Evolutionary conservation across 2,888 invertebrate species (phyloP).

Genomic region (Anticlea derivata): DNA sequence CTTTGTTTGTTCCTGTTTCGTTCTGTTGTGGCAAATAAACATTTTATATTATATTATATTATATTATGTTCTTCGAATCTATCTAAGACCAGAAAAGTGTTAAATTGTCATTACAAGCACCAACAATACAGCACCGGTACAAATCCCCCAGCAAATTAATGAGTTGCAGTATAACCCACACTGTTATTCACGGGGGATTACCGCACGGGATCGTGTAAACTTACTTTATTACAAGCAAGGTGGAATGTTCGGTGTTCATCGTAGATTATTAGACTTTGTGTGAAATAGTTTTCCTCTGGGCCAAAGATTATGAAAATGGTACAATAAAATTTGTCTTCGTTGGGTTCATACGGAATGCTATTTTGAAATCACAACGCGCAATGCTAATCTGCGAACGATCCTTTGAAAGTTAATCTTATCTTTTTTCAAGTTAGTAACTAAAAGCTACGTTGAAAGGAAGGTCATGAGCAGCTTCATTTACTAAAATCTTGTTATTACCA

Average conservation of each 20-base stretch:
- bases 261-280: conserved; percentile 30
- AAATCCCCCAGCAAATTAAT: conserved; percentile 61
- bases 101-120: conserved; percentile 7
- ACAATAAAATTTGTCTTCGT: too few relatives aligned
- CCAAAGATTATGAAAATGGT: conserved; percentile 4
- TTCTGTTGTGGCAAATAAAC: too few relatives aligned
- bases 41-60: not conserved
- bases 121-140: conserved; percentile 26
- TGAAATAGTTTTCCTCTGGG: conserved; percentile 17
- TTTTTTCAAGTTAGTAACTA: too few relatives aligned
- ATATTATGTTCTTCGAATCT: too few relatives aligned
- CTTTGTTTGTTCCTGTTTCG: too few relatives aligned
- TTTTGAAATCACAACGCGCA: too few relatives aligned
- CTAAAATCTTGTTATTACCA: too few relatives aligned
- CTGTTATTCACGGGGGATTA: conserved; percentile 57
- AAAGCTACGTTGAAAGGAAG: too few relatives aligned
- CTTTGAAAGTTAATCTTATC: too few relatives aligned
- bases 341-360: too few relatives aligned
- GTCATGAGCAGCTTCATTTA: too few relatives aligned
- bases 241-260: conserved; percentile 35
- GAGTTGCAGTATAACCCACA: conserved; percentile 50
- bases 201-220: conserved; percentile 49
- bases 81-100: not conserved
- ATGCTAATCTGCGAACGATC: too few relatives aligned
- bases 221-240: conserved; percentile 46